A percentile compares a stretch with the other conserved stretches of the same genome.
Conservation (phyloP, 1,140 invertebrate species). For the Rhopalosiphum padi region DNA sequence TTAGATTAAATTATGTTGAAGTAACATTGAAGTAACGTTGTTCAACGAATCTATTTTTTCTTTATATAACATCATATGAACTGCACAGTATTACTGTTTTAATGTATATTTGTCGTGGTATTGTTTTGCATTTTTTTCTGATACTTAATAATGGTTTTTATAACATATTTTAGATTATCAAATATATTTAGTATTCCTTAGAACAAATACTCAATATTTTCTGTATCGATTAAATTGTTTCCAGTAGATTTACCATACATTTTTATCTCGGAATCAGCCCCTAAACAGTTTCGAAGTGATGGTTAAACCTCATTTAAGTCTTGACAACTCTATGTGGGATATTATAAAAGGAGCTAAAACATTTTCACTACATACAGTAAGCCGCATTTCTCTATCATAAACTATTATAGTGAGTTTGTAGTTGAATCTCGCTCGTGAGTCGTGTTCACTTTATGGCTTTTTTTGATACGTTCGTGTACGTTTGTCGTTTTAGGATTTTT, state of each 20-base stretch:
- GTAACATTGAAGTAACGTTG: background rate
- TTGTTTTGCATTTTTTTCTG: background rate
- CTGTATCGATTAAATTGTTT: background rate
- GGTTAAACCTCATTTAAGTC: background rate
- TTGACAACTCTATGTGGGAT: background rate
- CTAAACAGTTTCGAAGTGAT: background rate
- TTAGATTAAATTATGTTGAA: background rate
- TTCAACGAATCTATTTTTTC: background rate
- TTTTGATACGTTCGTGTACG: background rate
- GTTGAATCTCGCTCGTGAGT: background rate
- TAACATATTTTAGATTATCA: too few relatives aligned
- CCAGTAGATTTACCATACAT: background rate
- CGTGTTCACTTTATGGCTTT: background rate
- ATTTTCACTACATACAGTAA: background rate
- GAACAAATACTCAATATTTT: background rate
- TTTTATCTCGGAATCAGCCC: background rate
- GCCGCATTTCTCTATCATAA: background rate
- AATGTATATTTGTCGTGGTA: background rate
- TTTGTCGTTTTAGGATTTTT: background rate
- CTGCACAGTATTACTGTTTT: background rate
- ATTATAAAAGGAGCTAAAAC: background rate
- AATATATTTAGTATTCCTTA: too few relatives aligned
- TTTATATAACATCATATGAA: background rate
- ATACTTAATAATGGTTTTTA: background rate
- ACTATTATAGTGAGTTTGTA: background rate